Evolutionary conservation across 2,113 vertebrate species (phyloP), one percentile per base, ranked within the genome.

Genomic region (Theropithecus gelada): DNA sequence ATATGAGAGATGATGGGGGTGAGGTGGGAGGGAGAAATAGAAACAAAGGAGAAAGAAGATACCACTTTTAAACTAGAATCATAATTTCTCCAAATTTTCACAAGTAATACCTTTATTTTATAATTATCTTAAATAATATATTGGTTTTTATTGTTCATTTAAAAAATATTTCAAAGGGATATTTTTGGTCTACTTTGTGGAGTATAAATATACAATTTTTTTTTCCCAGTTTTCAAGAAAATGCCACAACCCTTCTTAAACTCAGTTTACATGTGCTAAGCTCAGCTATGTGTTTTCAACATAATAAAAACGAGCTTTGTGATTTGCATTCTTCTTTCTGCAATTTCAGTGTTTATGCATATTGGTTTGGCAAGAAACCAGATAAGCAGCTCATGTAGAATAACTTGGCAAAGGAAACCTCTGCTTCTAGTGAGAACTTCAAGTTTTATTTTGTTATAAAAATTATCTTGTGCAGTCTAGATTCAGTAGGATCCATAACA

Each of bases 311-410:
- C 79, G 72, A 97, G 93, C 75, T 55, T 80, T 93, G 48, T 83
- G 16, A 82, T 79, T 88, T 93, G 43, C 73, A 92, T 32, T 40
- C 68, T 80, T 96, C 75, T 83, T 32, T 83, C 55, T 73, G 40
- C 66, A 93, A 87, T 96, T 91, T 92, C 94, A 68, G 43, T 97
- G 85, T 94, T 97, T 93, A 92, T 93, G 78, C 87, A 81, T 93
- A 94, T 59, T 93, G 89, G 57, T 80, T 80, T 97, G 93, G 93
- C 88, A 92, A 61, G 79, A 84, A 84, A 83, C 80, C 95, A 96
- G 72, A 48, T 30, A 95, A 90, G 40, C 25, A 66, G 61, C 45
- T 97, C 96, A 81, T 57, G 16, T 16, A 93, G 50, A 78, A 93
- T 97, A 95, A 40, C 20, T 86, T 95, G 97, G 93, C 97, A 93